These are phyloP conservation scores for Gopherus flavomarginatus DNA, from an alignment of 2,113 vertebrate genomes.

Conservation along the genomic window DNA sequence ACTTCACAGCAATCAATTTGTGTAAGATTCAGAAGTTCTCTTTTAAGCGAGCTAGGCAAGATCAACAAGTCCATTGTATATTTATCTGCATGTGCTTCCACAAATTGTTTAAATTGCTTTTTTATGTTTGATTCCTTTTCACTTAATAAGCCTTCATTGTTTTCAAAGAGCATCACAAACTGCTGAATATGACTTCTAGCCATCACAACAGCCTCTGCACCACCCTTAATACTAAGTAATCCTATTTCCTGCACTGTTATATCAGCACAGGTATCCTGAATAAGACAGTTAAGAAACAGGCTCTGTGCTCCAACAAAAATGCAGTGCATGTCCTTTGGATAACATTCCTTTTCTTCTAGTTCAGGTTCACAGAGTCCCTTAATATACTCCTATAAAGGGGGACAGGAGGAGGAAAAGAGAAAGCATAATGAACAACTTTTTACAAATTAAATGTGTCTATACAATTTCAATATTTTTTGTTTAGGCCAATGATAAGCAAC, in stretches of 20 bases:
- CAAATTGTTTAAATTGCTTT: slow-evolving; percentile 90
- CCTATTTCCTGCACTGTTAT: slow-evolving; percentile 89
- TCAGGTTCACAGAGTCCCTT: slow-evolving; percentile 96
- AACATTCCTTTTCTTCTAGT: slow-evolving; percentile 88
- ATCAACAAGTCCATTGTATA: slow-evolving; percentile 96
- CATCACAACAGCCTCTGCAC: slow-evolving; percentile 93
- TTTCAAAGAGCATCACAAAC: slow-evolving; percentile 93
- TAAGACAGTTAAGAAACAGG: slow-evolving; percentile 90
- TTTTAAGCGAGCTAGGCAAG: slow-evolving; percentile 93
- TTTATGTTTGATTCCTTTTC: slow-evolving; percentile 89
- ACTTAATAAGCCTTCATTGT: slow-evolving; percentile 83
- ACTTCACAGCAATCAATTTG: slow-evolving; percentile 61
- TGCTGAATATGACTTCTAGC: slow-evolving; percentile 94
- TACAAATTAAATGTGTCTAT: not conserved
- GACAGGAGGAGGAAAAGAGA: not conserved
- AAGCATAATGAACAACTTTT: not conserved
- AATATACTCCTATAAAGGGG: slow-evolving; percentile 88
- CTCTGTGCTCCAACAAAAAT: slow-evolving; percentile 91
- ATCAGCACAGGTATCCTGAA: slow-evolving; percentile 93
- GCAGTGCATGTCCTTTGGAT: slow-evolving; percentile 97
- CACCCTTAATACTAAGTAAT: slow-evolving; percentile 85
- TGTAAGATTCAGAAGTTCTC: slow-evolving; percentile 88
- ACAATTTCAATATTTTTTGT: not conserved
- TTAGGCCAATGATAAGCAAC: not conserved
- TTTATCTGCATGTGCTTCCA: slow-evolving; percentile 92